A percentile compares a stretch with the other conserved stretches of the same genome.
Evolutionary conservation across 2,113 vertebrate genomes (phyloP).

Genomic region (Percopsis transmontana): DNA sequence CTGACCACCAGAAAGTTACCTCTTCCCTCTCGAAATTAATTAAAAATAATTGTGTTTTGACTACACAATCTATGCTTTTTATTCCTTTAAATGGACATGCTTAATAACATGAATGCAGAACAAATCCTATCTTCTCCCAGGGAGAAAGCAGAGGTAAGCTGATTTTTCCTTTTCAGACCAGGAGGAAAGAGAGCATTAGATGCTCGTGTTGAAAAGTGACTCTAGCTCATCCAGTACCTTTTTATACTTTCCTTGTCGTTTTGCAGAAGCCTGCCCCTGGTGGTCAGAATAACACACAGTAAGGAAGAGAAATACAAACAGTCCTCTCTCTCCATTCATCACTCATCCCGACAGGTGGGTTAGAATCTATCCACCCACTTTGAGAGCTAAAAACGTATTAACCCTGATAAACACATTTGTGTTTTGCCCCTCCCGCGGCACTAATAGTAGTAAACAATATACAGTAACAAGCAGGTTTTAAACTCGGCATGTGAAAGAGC

Average conservation of each 20-base stretch:
- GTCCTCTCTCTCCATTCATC: slow-evolving; percentile 60
- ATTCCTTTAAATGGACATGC: slow-evolving; percentile 31
- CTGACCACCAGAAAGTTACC: slow-evolving; percentile 63
- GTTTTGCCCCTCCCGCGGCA: no score
- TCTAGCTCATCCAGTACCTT: slow-evolving; percentile 97
- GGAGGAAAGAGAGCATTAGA: slow-evolving; percentile 56
- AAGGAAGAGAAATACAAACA: slow-evolving; percentile 86
- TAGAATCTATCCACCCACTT: slow-evolving; percentile 29
- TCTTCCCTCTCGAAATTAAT: not conserved
- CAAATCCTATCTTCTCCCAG: slow-evolving; percentile 34
- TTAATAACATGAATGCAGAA: slow-evolving; percentile 42
- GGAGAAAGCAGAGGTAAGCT: slow-evolving; percentile 23
- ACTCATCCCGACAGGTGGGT: slow-evolving; percentile 18
- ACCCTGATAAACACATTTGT: not conserved
- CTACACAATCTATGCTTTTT: not conserved
- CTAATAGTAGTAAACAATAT: no score
- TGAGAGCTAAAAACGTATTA: not conserved
- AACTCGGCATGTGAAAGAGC: no score
- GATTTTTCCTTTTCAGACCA: slow-evolving; percentile 33
- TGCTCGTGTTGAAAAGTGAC: slow-evolving; percentile 63
- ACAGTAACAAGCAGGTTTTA: no score
- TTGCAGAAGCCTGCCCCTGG: slow-evolving; percentile 99
- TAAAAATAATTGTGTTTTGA: not conserved
- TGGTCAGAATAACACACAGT: slow-evolving; percentile 99
- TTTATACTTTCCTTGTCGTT: slow-evolving; percentile 99